Conservation (phyloP, 2,888 invertebrate genomes). For the Conchocele bisecta region DNA sequence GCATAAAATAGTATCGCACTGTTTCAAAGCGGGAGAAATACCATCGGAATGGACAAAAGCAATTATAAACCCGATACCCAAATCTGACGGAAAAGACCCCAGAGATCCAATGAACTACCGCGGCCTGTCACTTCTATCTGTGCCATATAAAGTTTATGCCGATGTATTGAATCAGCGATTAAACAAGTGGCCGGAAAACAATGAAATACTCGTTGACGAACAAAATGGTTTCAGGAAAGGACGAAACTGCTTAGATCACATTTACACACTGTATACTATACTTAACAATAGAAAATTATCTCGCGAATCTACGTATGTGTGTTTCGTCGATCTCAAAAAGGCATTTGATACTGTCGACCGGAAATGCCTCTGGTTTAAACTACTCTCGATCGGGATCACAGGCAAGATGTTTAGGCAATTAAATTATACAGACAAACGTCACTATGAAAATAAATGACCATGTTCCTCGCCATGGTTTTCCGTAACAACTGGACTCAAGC, state of each 20-base stretch:
- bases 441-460: too few species aligned
- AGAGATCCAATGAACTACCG: neutral
- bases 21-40: neutral
- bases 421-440: slow-evolving; percentile 4
- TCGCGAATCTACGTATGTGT: neutral
- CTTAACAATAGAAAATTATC: neutral
- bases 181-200: neutral
- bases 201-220: slow-evolving; percentile 1
- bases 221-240: slow-evolving; percentile 1
- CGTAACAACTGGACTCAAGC: neutral
- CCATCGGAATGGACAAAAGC: slow-evolving; percentile 2
- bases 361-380: slow-evolving; percentile 4
- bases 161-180: slow-evolving; percentile 2
- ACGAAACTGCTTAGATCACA: slow-evolving; percentile 12
- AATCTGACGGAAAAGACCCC: neutral
- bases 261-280: slow-evolving; percentile 6
- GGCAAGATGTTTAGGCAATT: slow-evolving; percentile 13
- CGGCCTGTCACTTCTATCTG: neutral
- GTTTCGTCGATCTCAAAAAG: neutral
- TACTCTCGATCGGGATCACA: neutral
- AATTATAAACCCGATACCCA: slow-evolving; percentile 5
- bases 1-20: neutral
- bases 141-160: neutral
- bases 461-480: neutral
- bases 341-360: slow-evolving; percentile 6